These are phyloP conservation scores for Zaprionus lachaisei DNA, from an alignment of 1,140 invertebrate genomes.

Conservation along the genomic window DNA sequence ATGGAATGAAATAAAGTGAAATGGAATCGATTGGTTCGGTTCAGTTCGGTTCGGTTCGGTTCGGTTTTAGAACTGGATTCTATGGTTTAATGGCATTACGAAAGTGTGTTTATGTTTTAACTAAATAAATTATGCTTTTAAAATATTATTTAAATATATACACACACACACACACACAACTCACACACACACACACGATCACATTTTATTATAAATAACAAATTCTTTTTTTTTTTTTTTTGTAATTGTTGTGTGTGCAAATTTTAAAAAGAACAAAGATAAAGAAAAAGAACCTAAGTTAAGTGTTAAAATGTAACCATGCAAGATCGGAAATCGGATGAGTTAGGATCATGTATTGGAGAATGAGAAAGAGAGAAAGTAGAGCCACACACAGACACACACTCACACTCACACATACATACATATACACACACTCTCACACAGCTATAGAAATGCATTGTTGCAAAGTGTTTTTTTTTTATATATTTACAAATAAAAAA, in stretches of 20 bases:
- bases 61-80: slow-evolving; percentile 33
- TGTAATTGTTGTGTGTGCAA: slow-evolving; percentile 21
- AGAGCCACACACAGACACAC: slow-evolving; percentile 32
- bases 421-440: slow-evolving; percentile 18
- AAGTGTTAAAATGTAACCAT: slow-evolving; percentile 57
- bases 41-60: slow-evolving; percentile 14
- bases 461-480: slow-evolving; percentile 60
- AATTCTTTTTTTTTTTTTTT: slow-evolving; percentile 30
- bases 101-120: slow-evolving; percentile 26
- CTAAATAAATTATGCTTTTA: slow-evolving; percentile 51
- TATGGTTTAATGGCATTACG: slow-evolving; percentile 40
- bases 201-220: slow-evolving; percentile 27
- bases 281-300: slow-evolving; percentile 34
- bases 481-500: slow-evolving; percentile 43
- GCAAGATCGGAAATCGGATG: slow-evolving; percentile 25
- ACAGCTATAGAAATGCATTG: slow-evolving; percentile 25
- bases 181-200: slow-evolving; percentile 10
- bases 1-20: not conserved
- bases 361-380: slow-evolving; percentile 11
- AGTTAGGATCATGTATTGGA: slow-evolving; percentile 22
- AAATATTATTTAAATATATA: slow-evolving; percentile 32
- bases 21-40: slow-evolving; percentile 30
- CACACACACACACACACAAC: slow-evolving; percentile 23
- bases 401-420: slow-evolving; percentile 16
- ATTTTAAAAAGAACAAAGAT: slow-evolving; percentile 25